Evolutionary conservation across 2,797 vertebrate genomes (phyloP).

Genomic region (Heliangelus exortis): DNA sequence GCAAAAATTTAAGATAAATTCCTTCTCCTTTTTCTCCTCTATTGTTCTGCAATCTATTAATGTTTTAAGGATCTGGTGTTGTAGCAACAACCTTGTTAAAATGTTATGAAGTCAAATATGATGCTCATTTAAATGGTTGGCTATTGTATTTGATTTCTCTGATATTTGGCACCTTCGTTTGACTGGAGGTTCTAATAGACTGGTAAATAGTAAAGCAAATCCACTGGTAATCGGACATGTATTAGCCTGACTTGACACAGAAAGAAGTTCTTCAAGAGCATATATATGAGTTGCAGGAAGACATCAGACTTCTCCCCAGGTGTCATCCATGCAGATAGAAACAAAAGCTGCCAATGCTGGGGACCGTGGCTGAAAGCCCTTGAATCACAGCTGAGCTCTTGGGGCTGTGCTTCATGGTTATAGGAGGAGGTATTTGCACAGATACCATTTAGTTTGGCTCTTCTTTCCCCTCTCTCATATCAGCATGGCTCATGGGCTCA

Average conservation of each 20-base stretch:
- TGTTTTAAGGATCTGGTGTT: not conserved
- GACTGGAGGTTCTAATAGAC: not conserved
- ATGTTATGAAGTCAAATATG: not conserved
- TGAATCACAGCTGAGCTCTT: not conserved
- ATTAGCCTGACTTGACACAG: not conserved
- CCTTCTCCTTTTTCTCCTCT: not conserved
- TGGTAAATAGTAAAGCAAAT: not conserved
- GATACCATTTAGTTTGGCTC: not conserved
- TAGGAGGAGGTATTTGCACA: not conserved
- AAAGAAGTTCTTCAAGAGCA: not conserved
- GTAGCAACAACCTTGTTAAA: not conserved
- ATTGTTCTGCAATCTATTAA: not conserved
- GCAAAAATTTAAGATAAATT: not conserved
- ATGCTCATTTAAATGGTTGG: not conserved
- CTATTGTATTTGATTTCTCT: not conserved
- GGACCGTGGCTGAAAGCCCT: not conserved
- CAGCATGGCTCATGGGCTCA: not conserved
- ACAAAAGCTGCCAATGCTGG: not conserved
- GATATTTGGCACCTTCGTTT: not conserved
- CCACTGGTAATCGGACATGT: not conserved
- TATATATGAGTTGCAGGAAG: not conserved
- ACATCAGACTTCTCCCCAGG: not conserved
- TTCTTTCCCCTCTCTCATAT: fast-evolving
- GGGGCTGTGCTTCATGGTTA: not conserved
- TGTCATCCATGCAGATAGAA: not conserved